These are phyloP conservation scores for Rhagonycha lutea DNA, from an alignment of 2,888 invertebrate genomes.

Conservation along the genomic window DNA sequence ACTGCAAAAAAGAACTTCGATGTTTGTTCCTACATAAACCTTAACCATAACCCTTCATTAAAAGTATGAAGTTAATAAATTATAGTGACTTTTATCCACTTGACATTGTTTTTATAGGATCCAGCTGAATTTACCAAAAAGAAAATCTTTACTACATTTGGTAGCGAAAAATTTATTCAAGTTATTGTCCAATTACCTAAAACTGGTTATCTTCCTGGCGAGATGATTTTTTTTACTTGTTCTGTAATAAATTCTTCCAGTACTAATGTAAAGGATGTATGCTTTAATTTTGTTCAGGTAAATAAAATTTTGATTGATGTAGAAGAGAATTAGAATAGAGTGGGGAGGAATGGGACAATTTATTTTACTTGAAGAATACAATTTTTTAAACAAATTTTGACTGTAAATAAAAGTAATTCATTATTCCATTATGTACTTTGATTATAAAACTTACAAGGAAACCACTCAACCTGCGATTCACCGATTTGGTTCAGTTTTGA, in stretches of 20 bases:
- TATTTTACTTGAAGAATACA: too few relatives aligned
- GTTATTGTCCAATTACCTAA: neutral
- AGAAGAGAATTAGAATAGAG: neutral
- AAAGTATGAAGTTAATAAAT: neutral
- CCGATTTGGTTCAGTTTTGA: too few relatives aligned
- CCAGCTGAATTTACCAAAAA: neutral
- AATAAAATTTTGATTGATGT: neutral
- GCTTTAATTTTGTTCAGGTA: constrained; percentile 10
- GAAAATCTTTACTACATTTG: neutral
- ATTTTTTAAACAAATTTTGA: too few relatives aligned
- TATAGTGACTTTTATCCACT: neutral
- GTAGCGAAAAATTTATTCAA: too few relatives aligned
- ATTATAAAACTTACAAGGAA: too few relatives aligned
- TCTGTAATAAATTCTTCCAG: constrained; percentile 5
- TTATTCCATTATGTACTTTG: too few relatives aligned
- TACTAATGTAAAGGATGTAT: constrained; percentile 3
- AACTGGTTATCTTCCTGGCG: neutral
- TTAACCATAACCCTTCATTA: neutral
- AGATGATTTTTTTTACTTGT: constrained; percentile 1
- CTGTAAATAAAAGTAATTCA: too few relatives aligned
- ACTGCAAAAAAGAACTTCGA: neutral
- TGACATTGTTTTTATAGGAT: neutral
- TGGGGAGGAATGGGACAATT: neutral
- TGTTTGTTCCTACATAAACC: neutral
- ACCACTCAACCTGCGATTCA: too few relatives aligned